phyloP scores from a whole-genome alignment of 2,113 vertebrate species.

The Amazona guildingii region DNA sequence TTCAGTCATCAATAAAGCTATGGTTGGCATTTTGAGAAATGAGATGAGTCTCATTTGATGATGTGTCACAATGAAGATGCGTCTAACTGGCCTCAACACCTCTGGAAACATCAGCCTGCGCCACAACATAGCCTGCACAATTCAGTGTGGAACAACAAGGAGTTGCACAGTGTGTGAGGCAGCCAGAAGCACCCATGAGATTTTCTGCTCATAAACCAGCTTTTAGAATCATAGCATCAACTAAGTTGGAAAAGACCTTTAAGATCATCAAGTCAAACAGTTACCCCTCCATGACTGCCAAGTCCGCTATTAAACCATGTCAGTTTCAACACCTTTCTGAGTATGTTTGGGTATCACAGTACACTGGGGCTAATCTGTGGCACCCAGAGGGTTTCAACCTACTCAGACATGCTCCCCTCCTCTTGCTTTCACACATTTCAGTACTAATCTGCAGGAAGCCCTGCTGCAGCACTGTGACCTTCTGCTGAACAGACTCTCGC shows the following conservation, averaged over 20 bases:
- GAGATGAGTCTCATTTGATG: not conserved
- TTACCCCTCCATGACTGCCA: not conserved
- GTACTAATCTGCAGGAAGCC: slow-evolving; percentile 5
- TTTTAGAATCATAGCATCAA: not conserved
- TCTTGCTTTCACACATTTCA: not conserved
- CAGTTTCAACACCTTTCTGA: not conserved
- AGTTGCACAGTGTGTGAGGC: not conserved
- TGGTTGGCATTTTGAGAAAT: not conserved
- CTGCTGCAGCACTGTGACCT: not conserved
- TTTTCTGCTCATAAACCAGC: not conserved
- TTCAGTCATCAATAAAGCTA: not conserved
- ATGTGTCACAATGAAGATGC: not conserved
- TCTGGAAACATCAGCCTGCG: not conserved
- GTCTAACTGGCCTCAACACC: not conserved
- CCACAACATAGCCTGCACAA: not conserved
- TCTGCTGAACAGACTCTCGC: not conserved
- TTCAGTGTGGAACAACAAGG: accelerated
- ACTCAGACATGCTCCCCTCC: not conserved
- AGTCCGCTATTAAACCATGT: not conserved
- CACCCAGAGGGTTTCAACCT: not conserved
- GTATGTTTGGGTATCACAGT: not conserved
- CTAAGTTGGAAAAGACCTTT: not conserved
- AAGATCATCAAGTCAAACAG: not conserved
- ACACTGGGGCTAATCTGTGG: not conserved
- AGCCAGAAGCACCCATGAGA: not conserved